Percentiles rank a stretch among this genome's conserved stretches.
Evolutionary conservation across 2,113 vertebrate genomes (phyloP).

Genomic region (Myrmecobius fasciatus): DNA sequence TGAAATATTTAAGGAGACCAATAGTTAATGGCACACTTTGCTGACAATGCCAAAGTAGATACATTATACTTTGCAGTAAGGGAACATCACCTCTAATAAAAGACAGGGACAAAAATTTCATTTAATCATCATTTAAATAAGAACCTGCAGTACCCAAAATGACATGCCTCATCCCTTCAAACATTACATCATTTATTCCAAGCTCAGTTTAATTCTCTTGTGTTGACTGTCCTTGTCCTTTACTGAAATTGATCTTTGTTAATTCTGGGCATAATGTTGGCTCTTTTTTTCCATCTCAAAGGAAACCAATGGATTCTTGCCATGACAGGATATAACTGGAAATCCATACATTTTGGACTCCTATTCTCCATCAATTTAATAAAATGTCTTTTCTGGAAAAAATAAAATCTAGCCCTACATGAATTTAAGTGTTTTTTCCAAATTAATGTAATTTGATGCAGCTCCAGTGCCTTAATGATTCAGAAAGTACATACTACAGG

Average conservation of each 20-base stretch:
- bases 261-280: slow-evolving; percentile 71
- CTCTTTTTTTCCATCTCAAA: slow-evolving; percentile 64
- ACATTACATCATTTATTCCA: slow-evolving; percentile 74
- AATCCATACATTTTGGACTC: slow-evolving; percentile 63
- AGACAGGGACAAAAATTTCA: slow-evolving; percentile 63
- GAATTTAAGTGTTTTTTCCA: slow-evolving; percentile 68
- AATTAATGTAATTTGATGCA: slow-evolving; percentile 69
- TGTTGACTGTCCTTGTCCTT: slow-evolving; percentile 63
- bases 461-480: slow-evolving; percentile 73
- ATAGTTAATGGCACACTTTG: slow-evolving; percentile 61
- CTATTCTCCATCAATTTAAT: slow-evolving; percentile 68
- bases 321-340: slow-evolving; percentile 74
- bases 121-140: slow-evolving; percentile 75
- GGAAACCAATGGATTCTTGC: slow-evolving; percentile 65
- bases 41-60: slow-evolving; percentile 56
- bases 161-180: slow-evolving; percentile 66
- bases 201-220: slow-evolving; percentile 59
- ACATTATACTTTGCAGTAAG: slow-evolving; percentile 66
- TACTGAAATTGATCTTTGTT: slow-evolving; percentile 77
- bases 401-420: slow-evolving; percentile 58
- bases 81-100: slow-evolving; percentile 68
- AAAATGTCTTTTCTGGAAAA: slow-evolving; percentile 73
- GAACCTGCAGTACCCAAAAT: slow-evolving; percentile 65
- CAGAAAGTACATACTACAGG: slow-evolving; percentile 58
- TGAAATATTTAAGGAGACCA: slow-evolving; percentile 65